Evolutionary conservation across 2,113 vertebrate genomes (phyloP).

Genomic region (Aegithalos caudatus): DNA sequence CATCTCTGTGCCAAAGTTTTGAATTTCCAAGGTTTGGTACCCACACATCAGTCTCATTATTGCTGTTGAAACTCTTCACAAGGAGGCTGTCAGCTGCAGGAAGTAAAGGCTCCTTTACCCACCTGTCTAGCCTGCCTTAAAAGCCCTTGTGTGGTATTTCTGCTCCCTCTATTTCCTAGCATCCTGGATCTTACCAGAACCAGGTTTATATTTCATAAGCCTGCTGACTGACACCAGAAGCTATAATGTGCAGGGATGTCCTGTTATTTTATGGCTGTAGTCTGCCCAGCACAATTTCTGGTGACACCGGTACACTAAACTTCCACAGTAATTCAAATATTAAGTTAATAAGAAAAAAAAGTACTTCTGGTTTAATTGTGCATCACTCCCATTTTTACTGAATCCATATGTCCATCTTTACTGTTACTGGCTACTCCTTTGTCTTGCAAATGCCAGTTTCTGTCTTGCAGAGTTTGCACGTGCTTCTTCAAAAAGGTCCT

Average conservation of each 20-base stretch:
- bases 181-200: neutral
- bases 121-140: neutral
- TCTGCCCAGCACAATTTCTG: neutral
- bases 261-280: neutral
- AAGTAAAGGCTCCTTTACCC: neutral
- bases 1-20: neutral
- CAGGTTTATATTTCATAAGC: neutral
- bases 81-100: neutral
- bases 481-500: neutral
- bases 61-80: neutral
- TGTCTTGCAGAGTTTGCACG: neutral
- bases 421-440: neutral
- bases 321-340: neutral
- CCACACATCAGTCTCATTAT: neutral
- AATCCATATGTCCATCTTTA: neutral
- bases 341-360: neutral
- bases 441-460: neutral
- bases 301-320: neutral
- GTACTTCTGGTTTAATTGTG: neutral
- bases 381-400: neutral
- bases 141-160: neutral
- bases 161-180: neutral
- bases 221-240: neutral
- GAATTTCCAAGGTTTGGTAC: neutral
- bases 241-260: neutral